Evolutionary conservation across 2,113 vertebrate genomes (phyloP), one percentile per base, ranked within the genome.

Genomic region (Misgurnus anguillicaudatus): DNA sequence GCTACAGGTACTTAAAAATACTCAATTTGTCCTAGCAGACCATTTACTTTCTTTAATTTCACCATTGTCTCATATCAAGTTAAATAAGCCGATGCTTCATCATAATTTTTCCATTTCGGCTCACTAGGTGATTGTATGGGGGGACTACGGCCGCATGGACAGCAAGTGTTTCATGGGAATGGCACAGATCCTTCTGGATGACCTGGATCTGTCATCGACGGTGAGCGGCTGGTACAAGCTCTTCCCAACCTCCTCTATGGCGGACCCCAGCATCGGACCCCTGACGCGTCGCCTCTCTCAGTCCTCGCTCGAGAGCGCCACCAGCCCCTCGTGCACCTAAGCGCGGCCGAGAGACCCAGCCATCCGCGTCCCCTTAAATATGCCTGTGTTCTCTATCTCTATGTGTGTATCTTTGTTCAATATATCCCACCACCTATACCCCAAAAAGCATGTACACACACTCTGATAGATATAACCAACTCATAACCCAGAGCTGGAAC

Each of bases 161-260:
- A 95, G 96, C 94, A 99, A 99, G 91, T 97, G 95, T 93, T 99
- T 99, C 96, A 98, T 99, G 98, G 98, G 98, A 78, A 97, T 98
- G 97, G 97, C 96, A 47, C 97, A 98, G 92, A 98, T 99, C 87
- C 92, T 98, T 67, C 88, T 99, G 88, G 98, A 99, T 38, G 98
- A 99, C 92, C 92, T 99, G 85, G 98, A 99, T 86, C 94, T 99
- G 87, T 95, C 95, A 39, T 93, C 93, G 6, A 78, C 80, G 0
- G 93, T 98, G 63, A 82, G 92, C 0, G 98, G 98, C 89, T 99
- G 98, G 98, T 99, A 97, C 92, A 99, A 96, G 95, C 95, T 99
- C 89, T 99, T 99, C 91, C 98, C 98, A 85, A 98, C 97, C 38
- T 98, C 97, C 75, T 99, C 98, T 3, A 88, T 99, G 93, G 97